A percentile compares a stretch with the other conserved stretches of the same genome.
Evolutionary conservation across 2,797 vertebrate species (phyloP).

Genomic region (Diplodus puntazzo): DNA sequence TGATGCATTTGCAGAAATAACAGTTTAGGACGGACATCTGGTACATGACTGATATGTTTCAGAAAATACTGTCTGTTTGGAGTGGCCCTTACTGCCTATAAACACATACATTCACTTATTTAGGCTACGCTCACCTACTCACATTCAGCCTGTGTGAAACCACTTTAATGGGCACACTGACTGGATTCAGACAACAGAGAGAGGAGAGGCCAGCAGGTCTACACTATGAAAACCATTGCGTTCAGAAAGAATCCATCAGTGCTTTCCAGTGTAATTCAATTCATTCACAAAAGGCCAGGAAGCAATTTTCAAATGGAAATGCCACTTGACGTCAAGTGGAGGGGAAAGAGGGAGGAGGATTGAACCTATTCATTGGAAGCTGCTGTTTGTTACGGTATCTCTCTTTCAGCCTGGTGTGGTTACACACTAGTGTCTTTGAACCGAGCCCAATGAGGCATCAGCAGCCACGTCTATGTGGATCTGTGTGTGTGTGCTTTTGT

Average conservation of each 20-base stretch:
- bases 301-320: slow-evolving; percentile 88
- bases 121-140: slow-evolving; percentile 55
- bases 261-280: slow-evolving; percentile 85
- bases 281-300: slow-evolving; percentile 85
- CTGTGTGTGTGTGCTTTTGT: slow-evolving; percentile 1
- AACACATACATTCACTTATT: slow-evolving; percentile 52
- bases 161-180: slow-evolving; percentile 79
- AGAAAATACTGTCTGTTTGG: slow-evolving; percentile 9
- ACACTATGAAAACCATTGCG: slow-evolving; percentile 84
- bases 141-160: slow-evolving; percentile 75
- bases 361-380: slow-evolving; percentile 62
- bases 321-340: slow-evolving; percentile 81
- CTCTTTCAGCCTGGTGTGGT: slow-evolving; percentile 35
- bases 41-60: slow-evolving; percentile 3
- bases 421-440: slow-evolving; percentile 41
- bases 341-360: slow-evolving; percentile 54
- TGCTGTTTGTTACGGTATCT: slow-evolving; percentile 59
- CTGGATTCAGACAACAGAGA: slow-evolving; percentile 76
- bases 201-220: slow-evolving; percentile 72
- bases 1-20: too few relatives aligned
- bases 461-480: not conserved
- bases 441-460: slow-evolving; percentile 20
- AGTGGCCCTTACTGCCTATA: slow-evolving; percentile 1
- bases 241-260: slow-evolving; percentile 86
- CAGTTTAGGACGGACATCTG: slow-evolving; percentile 4